These are phyloP conservation scores for Poeciliopsis occidentalis DNA, from an alignment of 2,113 vertebrate species.

Conservation along the genomic window DNA sequence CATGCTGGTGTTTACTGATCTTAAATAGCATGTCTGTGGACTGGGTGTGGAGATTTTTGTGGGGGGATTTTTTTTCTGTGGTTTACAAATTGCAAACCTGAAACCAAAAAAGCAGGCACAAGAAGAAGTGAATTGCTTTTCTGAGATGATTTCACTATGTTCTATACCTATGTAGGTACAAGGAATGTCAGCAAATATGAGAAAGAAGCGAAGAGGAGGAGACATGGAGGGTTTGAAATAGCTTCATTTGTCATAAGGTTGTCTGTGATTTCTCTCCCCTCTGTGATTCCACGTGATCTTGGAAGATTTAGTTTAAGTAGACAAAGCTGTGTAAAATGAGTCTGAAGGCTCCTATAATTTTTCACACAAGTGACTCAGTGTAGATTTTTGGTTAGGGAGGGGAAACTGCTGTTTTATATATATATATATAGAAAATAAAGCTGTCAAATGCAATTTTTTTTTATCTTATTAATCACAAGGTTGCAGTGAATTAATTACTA, in stretches of 20 bases:
- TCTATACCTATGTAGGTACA: constrained; percentile 51
- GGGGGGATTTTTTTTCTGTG: constrained; percentile 30
- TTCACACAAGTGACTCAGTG: neutral
- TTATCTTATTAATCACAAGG: too few species aligned
- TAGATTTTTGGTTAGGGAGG: neutral
- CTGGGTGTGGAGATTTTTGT: constrained; percentile 13
- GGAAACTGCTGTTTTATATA: too few species aligned
- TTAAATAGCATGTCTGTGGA: constrained; percentile 53
- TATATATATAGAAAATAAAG: too few species aligned
- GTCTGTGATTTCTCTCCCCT: constrained; percentile 59
- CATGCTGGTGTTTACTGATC: constrained; percentile 52
- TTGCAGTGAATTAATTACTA: too few species aligned
- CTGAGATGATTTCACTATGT: constrained; percentile 48
- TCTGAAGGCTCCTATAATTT: constrained; percentile 59
- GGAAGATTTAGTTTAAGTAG: constrained; percentile 68
- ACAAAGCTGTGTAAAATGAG: constrained; percentile 71
- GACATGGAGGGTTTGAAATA: constrained; percentile 64
- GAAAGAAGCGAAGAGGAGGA: constrained; percentile 46
- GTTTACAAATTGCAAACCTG: constrained; percentile 62
- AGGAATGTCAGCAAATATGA: constrained; percentile 61
- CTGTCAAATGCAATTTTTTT: too few species aligned
- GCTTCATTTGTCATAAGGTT: constrained; percentile 76
- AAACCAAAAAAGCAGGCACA: constrained; percentile 39
- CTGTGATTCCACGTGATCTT: constrained; percentile 73
- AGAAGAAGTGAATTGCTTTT: constrained; percentile 57